phyloP scores from a whole-genome alignment of 2,888 invertebrate genomes.

The Rutpela maculata region DNA sequence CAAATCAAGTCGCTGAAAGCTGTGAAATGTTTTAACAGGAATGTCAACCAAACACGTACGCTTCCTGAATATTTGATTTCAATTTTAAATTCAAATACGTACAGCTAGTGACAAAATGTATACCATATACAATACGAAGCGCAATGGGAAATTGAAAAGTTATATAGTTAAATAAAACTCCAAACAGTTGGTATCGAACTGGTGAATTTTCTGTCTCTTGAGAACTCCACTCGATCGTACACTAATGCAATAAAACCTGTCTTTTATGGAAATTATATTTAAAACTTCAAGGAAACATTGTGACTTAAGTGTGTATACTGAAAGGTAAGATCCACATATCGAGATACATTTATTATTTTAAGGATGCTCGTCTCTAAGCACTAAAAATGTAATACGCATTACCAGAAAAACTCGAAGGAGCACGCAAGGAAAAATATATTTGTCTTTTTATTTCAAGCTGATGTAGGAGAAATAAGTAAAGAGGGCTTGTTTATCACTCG shows the following conservation, averaged over 20 bases:
- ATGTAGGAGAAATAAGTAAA: background rate
- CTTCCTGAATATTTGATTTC: constrained; percentile 72
- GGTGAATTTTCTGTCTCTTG: constrained; percentile 60
- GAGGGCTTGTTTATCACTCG: background rate
- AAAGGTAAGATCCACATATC: constrained; percentile 10
- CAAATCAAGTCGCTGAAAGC: constrained; percentile 62
- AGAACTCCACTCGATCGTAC: constrained; percentile 61
- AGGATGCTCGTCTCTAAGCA: background rate
- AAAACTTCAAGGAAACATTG: constrained; percentile 59
- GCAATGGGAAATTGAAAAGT: constrained; percentile 70
- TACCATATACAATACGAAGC: constrained; percentile 61
- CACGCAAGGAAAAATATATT: constrained; percentile 3
- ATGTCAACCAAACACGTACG: constrained; percentile 67
- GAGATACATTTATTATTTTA: constrained; percentile 17
- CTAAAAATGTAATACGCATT: constrained; percentile 12
- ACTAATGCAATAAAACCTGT: constrained; percentile 67
- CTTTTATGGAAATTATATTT: constrained; percentile 68
- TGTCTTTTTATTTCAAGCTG: constrained; percentile 9
- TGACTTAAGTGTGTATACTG: constrained; percentile 41
- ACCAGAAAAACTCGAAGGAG: background rate
- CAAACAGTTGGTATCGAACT: constrained; percentile 59
- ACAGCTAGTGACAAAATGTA: constrained; percentile 62
- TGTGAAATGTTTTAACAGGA: constrained; percentile 69
- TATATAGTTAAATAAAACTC: constrained; percentile 70
- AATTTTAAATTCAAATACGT: constrained; percentile 72